A percentile compares a stretch with the other conserved stretches of the same genome.
These are phyloP conservation scores for Paradoxurus hermaphroditus DNA, from an alignment of 2,113 vertebrate genomes.

Conservation along the genomic window DNA sequence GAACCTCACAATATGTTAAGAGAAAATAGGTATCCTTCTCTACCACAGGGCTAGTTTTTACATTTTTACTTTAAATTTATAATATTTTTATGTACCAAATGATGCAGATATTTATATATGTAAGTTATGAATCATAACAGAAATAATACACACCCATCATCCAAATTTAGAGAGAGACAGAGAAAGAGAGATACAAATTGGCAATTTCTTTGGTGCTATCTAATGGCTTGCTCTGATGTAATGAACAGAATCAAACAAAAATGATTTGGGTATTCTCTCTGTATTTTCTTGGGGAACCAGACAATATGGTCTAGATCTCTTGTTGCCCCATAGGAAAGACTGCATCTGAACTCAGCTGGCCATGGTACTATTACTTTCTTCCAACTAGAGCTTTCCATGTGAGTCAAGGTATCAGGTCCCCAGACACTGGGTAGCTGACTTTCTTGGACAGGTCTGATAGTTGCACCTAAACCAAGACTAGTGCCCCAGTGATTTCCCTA, in stretches of 20 bases:
- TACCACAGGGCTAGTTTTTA: background rate
- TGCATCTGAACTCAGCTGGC: background rate
- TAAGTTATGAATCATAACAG: background rate
- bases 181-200: background rate
- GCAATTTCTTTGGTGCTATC: background rate
- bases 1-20: background rate
- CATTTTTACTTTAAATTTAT: background rate
- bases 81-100: background rate
- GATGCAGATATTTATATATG: background rate
- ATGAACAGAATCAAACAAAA: constrained; percentile 5
- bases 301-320: background rate
- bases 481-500: background rate
- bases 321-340: background rate
- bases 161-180: background rate
- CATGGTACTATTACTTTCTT: background rate
- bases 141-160: background rate
- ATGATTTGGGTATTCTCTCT: background rate
- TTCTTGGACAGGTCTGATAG: background rate
- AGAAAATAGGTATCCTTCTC: background rate
- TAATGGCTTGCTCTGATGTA: background rate
- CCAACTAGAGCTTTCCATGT: background rate
- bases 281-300: background rate
- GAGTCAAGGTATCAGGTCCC: background rate
- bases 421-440: background rate
- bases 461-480: background rate